Evolutionary conservation across 2,113 vertebrate species (phyloP).

Genomic region (Aspiorhynchus laticeps): DNA sequence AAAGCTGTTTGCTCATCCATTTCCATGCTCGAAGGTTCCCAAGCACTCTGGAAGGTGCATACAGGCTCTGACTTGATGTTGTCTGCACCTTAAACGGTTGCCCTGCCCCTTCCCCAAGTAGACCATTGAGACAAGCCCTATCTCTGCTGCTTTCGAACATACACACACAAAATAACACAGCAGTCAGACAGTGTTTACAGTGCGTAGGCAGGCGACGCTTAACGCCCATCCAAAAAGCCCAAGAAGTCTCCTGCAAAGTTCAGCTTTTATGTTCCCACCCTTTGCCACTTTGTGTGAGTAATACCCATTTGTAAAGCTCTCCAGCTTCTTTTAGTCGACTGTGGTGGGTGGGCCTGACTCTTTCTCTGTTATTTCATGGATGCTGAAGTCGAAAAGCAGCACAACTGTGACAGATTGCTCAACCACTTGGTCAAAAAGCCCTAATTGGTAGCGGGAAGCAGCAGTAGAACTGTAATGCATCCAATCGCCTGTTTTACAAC

Average conservation of each 20-base stretch:
- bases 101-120: background rate
- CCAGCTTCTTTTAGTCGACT: slow-evolving; percentile 18
- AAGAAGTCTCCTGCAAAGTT: slow-evolving; percentile 61
- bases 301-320: slow-evolving; percentile 65
- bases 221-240: slow-evolving; percentile 54
- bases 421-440: slow-evolving; percentile 67
- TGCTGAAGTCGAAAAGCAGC: slow-evolving; percentile 46
- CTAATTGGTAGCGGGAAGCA: slow-evolving; percentile 69
- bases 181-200: slow-evolving; percentile 28
- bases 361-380: slow-evolving; percentile 29
- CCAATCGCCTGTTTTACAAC: slow-evolving; percentile 69
- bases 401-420: slow-evolving; percentile 63
- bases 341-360: slow-evolving; percentile 16
- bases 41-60: background rate
- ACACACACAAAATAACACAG: slow-evolving; percentile 6
- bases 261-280: slow-evolving; percentile 70
- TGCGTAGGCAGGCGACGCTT: slow-evolving; percentile 9
- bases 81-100: background rate
- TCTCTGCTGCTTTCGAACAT: background rate
- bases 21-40: slow-evolving; percentile 16
- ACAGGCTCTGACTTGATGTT: background rate
- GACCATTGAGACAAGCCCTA: background rate
- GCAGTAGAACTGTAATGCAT: slow-evolving; percentile 55
- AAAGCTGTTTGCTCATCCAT: slow-evolving; percentile 15
- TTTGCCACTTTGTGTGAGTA: slow-evolving; percentile 66